Evolutionary conservation across 1,140 invertebrate species (phyloP), one percentile per base, ranked within the genome.

Genomic region (Aphaenogaster rudis): DNA sequence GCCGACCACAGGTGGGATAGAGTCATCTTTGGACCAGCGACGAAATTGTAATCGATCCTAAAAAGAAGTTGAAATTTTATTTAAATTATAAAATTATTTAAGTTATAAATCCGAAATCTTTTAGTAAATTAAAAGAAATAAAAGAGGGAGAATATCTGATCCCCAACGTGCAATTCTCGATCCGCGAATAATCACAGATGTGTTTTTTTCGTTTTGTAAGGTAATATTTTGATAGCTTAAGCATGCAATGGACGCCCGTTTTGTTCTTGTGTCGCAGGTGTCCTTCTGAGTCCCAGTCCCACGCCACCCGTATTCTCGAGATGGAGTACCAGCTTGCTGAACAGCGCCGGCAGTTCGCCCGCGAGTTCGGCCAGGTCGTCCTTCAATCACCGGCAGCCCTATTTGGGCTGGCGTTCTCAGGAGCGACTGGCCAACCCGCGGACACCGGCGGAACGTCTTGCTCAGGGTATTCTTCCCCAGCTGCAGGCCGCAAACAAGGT

Each of bases 341-440:
- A 98, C 94, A 98, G 97, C 74, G 97, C 96, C 63, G 96, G 96
- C 88, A 97, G 96, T 88, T 97, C 96, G 15, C 97, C 97, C 42
- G 96, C 96, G 84, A 96, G 96, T 91, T 97, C 96, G 13, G 96
- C 96, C 42, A 95, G 96, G 59, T 97, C 96, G 71, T 97, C 97
- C 77, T 96, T 97, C 95, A 96, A 97, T 93, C 94, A 96, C 92
- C 93, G 95, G 69, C 97, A 98, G 94, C 98, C 98, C 11, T 98
- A 98, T 94, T 96, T 98, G 45, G 98, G 98, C 74, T 99, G 98
- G 98, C 96, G 98, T 88, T 98, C 98, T 84, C 98, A 98, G 92
- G 98, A 98, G 94, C 96, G 98, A 52, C 95, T 98, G 3, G 95
- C 96, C 64, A 97, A 97, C 82, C 97, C 97, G 48, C 96, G 97